These are phyloP conservation scores for Jordanella pulchra DNA, from an alignment of 2,797 vertebrate species.

Conservation along the genomic window DNA sequence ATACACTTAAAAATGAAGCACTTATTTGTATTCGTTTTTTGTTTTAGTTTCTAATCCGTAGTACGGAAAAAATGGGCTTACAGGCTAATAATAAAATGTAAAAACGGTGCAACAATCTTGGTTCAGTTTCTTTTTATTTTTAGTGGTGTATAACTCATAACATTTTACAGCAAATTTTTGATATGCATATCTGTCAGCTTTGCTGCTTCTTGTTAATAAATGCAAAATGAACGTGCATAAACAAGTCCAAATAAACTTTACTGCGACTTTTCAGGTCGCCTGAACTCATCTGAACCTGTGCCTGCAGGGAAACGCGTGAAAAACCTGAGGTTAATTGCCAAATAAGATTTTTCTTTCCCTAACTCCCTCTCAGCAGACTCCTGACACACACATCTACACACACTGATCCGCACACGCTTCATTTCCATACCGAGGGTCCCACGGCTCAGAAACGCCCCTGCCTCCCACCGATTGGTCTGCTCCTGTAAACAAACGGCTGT, in stretches of 20 bases:
- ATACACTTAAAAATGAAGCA: neutral
- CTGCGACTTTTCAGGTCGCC: neutral
- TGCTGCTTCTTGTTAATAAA: neutral
- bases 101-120: neutral
- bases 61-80: neutral
- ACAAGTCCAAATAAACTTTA: neutral
- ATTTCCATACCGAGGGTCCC: slow-evolving; percentile 49
- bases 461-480: slow-evolving; percentile 64
- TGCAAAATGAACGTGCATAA: neutral
- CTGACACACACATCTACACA: slow-evolving; percentile 8
- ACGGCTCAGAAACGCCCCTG: slow-evolving; percentile 41
- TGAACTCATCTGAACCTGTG: neutral
- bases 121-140: neutral
- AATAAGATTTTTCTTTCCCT: slow-evolving; percentile 61
- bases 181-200: neutral
- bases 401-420: slow-evolving; percentile 31
- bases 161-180: neutral
- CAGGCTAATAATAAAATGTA: neutral
- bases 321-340: slow-evolving; percentile 34
- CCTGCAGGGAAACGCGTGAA: neutral
- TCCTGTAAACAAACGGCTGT: slow-evolving; percentile 56
- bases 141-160: neutral
- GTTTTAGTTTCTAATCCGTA: neutral
- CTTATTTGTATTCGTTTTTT: neutral
- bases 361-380: slow-evolving; percentile 50